These are phyloP conservation scores for Albula glossodonta DNA, from an alignment of 2,113 vertebrate genomes.

Conservation along the genomic window DNA sequence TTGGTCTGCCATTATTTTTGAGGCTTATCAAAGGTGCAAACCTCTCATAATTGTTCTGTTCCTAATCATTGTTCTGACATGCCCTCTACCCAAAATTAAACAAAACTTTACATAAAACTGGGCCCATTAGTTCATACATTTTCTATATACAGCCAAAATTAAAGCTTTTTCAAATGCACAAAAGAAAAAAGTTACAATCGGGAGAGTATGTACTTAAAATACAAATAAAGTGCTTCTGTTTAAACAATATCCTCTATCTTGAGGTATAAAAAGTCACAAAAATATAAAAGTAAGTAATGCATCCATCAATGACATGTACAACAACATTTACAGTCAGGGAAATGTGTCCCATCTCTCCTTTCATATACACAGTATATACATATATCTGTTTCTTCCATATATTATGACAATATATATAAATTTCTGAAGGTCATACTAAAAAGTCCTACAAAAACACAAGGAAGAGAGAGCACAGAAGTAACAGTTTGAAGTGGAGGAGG, in stretches of 20 bases:
- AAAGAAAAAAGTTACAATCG: slow-evolving; percentile 58
- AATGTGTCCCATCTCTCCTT: slow-evolving; percentile 46
- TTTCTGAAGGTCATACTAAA: slow-evolving; percentile 55
- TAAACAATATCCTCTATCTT: slow-evolving; percentile 69
- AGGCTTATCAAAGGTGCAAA: too few relatives aligned
- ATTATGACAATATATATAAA: slow-evolving; percentile 73
- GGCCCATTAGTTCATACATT: background rate
- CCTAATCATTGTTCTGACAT: too few relatives aligned
- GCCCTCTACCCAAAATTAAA: too few relatives aligned
- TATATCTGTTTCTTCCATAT: slow-evolving; percentile 65
- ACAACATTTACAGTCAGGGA: slow-evolving; percentile 70
- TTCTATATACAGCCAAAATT: background rate
- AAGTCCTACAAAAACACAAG: slow-evolving; percentile 66
- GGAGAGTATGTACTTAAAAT: slow-evolving; percentile 35
- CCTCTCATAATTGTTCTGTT: too few relatives aligned
- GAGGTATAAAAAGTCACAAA: slow-evolving; percentile 63
- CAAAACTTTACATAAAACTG: background rate
- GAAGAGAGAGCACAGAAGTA: slow-evolving; percentile 61
- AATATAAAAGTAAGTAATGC: slow-evolving; percentile 62
- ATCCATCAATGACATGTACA: slow-evolving; percentile 74
- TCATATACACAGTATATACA: slow-evolving; percentile 84
- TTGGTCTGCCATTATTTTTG: too few relatives aligned
- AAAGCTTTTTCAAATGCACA: slow-evolving; percentile 33
- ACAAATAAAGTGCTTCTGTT: slow-evolving; percentile 93
- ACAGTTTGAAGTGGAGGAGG: slow-evolving; percentile 50